phyloP scores from a whole-genome alignment of 2,797 vertebrate genomes.

The Enteromius anoplus region DNA sequence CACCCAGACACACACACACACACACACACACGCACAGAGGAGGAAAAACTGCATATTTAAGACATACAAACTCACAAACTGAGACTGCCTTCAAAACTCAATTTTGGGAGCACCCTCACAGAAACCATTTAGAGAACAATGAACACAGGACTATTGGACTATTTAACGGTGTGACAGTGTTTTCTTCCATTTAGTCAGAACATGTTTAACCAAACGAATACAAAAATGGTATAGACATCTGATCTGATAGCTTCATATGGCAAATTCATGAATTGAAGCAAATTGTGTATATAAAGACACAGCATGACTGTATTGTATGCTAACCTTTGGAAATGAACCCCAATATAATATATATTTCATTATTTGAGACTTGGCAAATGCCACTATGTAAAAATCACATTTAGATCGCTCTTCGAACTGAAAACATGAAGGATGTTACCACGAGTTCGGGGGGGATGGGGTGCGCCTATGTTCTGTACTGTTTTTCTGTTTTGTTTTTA shows the following conservation, averaged over 20 bases:
- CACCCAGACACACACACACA: constrained; percentile 67
- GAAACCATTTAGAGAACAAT: constrained; percentile 67
- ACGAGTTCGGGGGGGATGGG: neutral
- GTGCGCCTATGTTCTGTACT: neutral
- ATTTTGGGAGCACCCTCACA: constrained; percentile 62
- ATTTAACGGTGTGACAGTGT: constrained; percentile 58
- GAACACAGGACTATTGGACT: constrained; percentile 66
- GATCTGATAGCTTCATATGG: constrained; percentile 45
- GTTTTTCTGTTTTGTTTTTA: neutral
- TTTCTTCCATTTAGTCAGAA: constrained; percentile 60
- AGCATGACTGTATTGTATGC: constrained; percentile 19
- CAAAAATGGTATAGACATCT: constrained; percentile 56
- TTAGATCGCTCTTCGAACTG: constrained; percentile 12
- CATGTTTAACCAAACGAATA: constrained; percentile 57
- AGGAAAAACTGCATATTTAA: constrained; percentile 69
- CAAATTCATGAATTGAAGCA: constrained; percentile 44
- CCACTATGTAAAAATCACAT: constrained; percentile 20
- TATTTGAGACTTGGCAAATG: neutral
- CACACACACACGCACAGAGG: constrained; percentile 61
- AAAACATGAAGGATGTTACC: neutral
- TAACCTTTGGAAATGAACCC: constrained; percentile 20
- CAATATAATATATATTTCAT: constrained; percentile 17
- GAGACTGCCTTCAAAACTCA: constrained; percentile 63
- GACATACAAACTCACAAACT: constrained; percentile 68
- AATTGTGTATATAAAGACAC: constrained; percentile 43